Base-by-base conservation (phyloP, 2,888 invertebrate genomes). In the Peribatodes rhomboidaria region DNA sequence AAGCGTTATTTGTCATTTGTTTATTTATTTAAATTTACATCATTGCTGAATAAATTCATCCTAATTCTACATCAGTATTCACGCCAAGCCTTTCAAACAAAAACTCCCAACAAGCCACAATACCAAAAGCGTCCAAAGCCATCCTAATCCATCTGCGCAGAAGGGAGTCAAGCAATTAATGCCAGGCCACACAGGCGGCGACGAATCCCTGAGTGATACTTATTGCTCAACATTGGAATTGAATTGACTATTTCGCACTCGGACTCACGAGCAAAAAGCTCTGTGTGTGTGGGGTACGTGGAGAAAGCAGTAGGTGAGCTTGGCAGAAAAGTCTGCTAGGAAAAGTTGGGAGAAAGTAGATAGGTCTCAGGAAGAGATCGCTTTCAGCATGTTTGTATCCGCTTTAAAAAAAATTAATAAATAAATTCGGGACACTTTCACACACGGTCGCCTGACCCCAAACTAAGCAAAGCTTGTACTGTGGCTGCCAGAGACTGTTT, bases 171-270 rank as follows among this genome's bases (percentile, higher is more conserved):
- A 62, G 72, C 70, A 72, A 71, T 71, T 72, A 71, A 71, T 61
- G 60, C 62, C 69, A 65, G 64, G 58, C 70, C 70, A 67, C 69
- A 69, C 72, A 65, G 39, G 49, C 33, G 54, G 52, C 18, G 41
- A 50, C 59, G 18, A 56, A 57, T 41, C 68, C 66, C 55, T 56
- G 65, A 76, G 78, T 80, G 83, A 82, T 72, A 68, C 62, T 72
- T 68, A 72, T 63, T 65, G 71, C 71, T 50, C 39, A 55, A 71
- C 69, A 87, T 88, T 86, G 83, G 86, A 86, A 88, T 88, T 88
- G 87, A 88, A 88, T 88, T 80, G 87, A 77, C 78, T 69, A 78
- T 79, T 84, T 81, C 74, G 73, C 80, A 75, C 80, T 77, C 77
- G 76, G 53, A 65, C 56, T 61, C 61, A 53, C 59, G 46, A 53